Conservation (phyloP, 2,113 vertebrate genomes). For the Callipepla californica region DNA sequence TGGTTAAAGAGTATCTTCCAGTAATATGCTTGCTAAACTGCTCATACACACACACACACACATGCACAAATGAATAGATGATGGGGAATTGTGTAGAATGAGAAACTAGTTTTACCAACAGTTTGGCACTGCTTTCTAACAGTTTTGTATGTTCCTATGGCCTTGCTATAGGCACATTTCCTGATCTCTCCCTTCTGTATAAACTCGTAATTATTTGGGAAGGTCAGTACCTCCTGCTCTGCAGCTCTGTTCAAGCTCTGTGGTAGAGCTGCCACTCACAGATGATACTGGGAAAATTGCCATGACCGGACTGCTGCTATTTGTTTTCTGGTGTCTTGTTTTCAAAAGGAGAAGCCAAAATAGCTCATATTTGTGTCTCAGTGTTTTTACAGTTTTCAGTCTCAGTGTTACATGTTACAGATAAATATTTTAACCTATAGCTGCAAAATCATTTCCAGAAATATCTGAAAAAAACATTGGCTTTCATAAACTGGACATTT, state of each 20-base stretch:
- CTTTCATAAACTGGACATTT: not conserved
- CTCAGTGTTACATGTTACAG: not conserved
- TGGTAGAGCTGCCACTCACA: not conserved
- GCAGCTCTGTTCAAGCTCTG: not conserved
- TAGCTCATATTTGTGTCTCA: slow-evolving; percentile 30
- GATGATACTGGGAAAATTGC: slow-evolving; percentile 59
- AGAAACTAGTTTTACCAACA: not conserved
- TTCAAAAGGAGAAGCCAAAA: slow-evolving; percentile 39
- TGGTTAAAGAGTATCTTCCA: not conserved
- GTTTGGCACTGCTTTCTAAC: not conserved
- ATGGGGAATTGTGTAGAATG: not conserved
- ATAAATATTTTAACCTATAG: not conserved
- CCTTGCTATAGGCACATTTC: not conserved
- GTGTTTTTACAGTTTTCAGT: not conserved
- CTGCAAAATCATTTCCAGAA: not conserved
- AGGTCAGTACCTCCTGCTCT: not conserved
- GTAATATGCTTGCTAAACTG: not conserved
- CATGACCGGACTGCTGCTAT: slow-evolving; percentile 57
- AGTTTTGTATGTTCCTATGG: not conserved
- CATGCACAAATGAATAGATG: not conserved
- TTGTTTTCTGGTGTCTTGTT: slow-evolving; percentile 33
- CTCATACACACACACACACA: not conserved
- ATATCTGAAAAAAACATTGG: not conserved
- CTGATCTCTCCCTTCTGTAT: not conserved
- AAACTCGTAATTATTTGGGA: slow-evolving; percentile 2